Base-by-base conservation (phyloP, 2,797 vertebrate genomes). In the Oceanodroma leucorhoa region DNA sequence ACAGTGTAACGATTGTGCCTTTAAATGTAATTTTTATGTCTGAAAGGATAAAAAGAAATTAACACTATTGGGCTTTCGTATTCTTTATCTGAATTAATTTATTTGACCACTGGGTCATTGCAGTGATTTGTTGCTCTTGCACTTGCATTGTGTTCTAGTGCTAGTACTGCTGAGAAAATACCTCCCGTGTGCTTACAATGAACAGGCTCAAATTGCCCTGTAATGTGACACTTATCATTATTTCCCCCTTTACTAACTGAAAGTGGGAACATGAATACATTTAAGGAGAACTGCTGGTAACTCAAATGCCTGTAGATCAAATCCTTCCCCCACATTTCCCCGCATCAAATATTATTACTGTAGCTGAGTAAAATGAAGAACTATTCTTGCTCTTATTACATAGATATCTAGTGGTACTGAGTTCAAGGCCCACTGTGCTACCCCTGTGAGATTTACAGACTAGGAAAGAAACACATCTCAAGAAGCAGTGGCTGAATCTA, bases 141-240 rank as follows among this genome's bases (percentile, higher is more conserved):
- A 76, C 48, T 34, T 62, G 70, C 11, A 34, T 23, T 60, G 19
- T 77, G 51, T 51, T 91, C 76, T 93, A 13, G 4, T 53, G 10
- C 50, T 75, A 51, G 16, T 14, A 55, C 50, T 90, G 24, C 54
- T 58, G 57, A 92, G 67, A 95, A 96, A 91, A 75, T 66, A 50
- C 76, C 55, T 90, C 77, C 62, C 7, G 1, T 77, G 61, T 2
- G 3, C 32, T 83, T 83, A 58, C 5, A 90, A 87, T 65, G 43
- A 86, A 70, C 54, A 87, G 55, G 43, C 38, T 96, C 85, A 73
- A 79, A 93, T 80, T 89, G 20, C 48, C 38, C 55, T 83, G 70
- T 84, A 93, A 95, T 54, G 26, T 70, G 67, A 91, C 55, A 82
- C 58, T 94, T 87, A 79, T 8, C 65, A 81, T 66, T 87, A 58